phyloP scores from a whole-genome alignment of 2,797 vertebrate species.

The Hydrolagus colliei region DNA sequence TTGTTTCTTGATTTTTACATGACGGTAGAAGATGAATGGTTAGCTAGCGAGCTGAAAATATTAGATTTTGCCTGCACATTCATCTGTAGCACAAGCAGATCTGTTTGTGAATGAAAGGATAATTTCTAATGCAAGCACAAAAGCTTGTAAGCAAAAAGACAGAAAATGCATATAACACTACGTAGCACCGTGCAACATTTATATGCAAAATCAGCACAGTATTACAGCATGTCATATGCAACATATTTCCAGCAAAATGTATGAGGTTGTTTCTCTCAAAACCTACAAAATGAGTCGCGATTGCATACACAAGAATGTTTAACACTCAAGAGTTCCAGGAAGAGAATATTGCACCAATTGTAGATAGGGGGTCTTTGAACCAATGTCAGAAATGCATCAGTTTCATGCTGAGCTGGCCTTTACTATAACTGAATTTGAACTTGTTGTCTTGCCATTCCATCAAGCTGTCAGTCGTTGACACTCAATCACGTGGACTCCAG shows the following conservation, averaged over 20 bases:
- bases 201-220: too few species aligned
- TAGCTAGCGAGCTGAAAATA: slow-evolving; percentile 42
- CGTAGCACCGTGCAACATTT: too few species aligned
- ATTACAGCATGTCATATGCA: background rate
- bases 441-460: background rate
- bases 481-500: background rate
- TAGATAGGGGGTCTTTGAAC: background rate
- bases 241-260: background rate
- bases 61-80: slow-evolving; percentile 40
- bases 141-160: background rate
- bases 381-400: background rate
- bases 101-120: background rate
- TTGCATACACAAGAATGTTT: background rate
- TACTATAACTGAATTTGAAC: background rate
- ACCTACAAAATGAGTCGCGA: too few species aligned
- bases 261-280: background rate
- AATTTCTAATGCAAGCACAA: background rate
- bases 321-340: background rate
- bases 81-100: slow-evolving; percentile 41
- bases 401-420: background rate
- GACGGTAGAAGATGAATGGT: slow-evolving; percentile 45
- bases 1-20: slow-evolving; percentile 41
- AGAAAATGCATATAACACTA: background rate
- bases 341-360: background rate
- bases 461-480: background rate